phyloP scores from a whole-genome alignment of 2,797 vertebrate species.

The Agapornis canus region DNA sequence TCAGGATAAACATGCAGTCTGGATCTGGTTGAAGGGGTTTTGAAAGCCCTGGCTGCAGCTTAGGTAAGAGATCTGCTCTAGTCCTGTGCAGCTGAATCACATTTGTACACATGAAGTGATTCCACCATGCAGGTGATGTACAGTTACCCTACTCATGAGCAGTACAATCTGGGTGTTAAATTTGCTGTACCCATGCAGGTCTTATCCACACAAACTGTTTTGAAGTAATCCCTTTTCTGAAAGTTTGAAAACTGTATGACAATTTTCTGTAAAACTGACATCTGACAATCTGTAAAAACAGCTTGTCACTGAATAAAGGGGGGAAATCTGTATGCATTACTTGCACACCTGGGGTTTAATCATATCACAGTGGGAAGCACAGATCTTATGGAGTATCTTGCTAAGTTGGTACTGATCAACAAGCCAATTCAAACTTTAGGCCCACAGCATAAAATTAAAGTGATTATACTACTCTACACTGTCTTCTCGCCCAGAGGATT shows the following conservation, averaged over 20 bases:
- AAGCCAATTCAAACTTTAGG: neutral
- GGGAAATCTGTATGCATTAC: neutral
- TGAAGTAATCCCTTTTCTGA: neutral
- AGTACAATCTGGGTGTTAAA: neutral
- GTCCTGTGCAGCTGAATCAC: neutral
- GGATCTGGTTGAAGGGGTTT: neutral
- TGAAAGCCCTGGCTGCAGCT: neutral
- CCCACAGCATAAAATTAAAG: neutral
- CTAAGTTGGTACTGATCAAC: neutral
- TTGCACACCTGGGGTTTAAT: neutral
- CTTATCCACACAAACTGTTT: neutral
- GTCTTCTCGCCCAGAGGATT: neutral
- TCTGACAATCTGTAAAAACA: neutral
- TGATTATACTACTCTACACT: neutral
- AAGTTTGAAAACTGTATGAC: neutral
- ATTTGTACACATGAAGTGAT: fast-evolving
- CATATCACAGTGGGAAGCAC: neutral
- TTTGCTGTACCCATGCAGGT: neutral
- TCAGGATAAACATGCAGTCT: neutral
- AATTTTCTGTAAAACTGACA: neutral
- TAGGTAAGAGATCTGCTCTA: neutral
- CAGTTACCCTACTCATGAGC: neutral
- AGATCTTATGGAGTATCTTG: neutral
- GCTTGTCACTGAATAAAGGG: neutral
- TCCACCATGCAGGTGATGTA: neutral